These are phyloP conservation scores for Drosophila insularis DNA, from an alignment of 1,140 invertebrate genomes.

Conservation along the genomic window DNA sequence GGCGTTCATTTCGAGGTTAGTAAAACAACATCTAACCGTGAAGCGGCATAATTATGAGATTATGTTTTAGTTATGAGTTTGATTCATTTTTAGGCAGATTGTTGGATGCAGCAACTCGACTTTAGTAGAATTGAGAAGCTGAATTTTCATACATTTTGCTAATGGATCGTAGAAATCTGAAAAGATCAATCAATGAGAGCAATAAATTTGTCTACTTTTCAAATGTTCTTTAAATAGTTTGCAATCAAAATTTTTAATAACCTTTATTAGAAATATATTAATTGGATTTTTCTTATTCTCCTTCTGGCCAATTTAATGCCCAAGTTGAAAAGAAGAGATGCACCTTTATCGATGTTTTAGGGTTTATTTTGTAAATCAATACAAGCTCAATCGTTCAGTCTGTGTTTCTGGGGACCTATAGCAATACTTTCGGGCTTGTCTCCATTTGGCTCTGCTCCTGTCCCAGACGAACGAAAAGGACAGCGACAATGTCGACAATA, in stretches of 20 bases:
- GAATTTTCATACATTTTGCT: too few relatives aligned
- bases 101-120: too few relatives aligned
- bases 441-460: neutral
- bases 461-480: slow-evolving; percentile 1
- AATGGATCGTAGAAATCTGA: too few relatives aligned
- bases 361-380: slow-evolving; percentile 35
- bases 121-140: too few relatives aligned
- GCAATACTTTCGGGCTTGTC: slow-evolving; percentile 21
- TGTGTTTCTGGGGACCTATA: neutral
- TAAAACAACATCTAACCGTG: slow-evolving; percentile 42
- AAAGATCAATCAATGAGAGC: too few relatives aligned
- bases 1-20: slow-evolving; percentile 44
- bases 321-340: neutral
- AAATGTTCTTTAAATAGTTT: too few relatives aligned
- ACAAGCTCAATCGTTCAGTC: slow-evolving; percentile 18
- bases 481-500: slow-evolving; percentile 52
- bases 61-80: slow-evolving; percentile 57
- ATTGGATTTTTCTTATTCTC: neutral
- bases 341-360: neutral
- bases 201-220: too few relatives aligned
- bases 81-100: neutral
- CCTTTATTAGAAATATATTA: too few relatives aligned
- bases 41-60: slow-evolving; percentile 45
- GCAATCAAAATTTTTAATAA: too few relatives aligned
- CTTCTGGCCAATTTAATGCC: neutral